Conservation (phyloP, 2,797 vertebrate genomes). For the Bovichtus diacanthus region DNA sequence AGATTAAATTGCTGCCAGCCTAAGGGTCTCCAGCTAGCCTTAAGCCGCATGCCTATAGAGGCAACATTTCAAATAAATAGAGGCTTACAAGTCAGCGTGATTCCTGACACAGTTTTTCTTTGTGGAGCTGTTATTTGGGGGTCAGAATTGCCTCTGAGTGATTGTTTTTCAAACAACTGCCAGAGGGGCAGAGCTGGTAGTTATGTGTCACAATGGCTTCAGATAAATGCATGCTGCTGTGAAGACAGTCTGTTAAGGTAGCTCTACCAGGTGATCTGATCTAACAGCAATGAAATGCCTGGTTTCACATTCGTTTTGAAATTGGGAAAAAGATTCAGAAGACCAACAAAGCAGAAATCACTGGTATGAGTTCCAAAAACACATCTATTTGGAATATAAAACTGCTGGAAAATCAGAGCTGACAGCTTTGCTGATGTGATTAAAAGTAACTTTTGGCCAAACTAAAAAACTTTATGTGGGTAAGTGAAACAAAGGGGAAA, state of each 20-base stretch:
- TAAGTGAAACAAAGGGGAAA: constrained; percentile 25
- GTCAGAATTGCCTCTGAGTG: constrained; percentile 29
- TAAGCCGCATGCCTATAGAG: constrained; percentile 9
- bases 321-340: constrained; percentile 5
- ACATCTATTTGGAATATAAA: constrained; percentile 38
- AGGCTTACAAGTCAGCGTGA: constrained; percentile 27
- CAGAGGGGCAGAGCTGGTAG: constrained; percentile 19
- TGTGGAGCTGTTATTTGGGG: constrained; percentile 12
- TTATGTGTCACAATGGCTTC: constrained; percentile 32
- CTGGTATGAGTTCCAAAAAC: constrained; percentile 15
- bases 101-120: constrained; percentile 34
- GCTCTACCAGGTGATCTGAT: constrained; percentile 38
- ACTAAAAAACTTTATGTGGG: constrained; percentile 22
- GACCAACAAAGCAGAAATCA: constrained; percentile 22
- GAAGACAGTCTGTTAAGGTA: constrained; percentile 31
- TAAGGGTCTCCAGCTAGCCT: background rate
- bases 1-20: constrained; percentile 19
- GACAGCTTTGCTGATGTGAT: constrained; percentile 48
- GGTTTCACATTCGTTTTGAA: constrained; percentile 38
- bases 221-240: constrained; percentile 10
- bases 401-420: constrained; percentile 26
- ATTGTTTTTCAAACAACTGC: constrained; percentile 40
- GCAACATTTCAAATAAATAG: constrained; percentile 36
- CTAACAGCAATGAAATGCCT: constrained; percentile 27
- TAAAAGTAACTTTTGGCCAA: constrained; percentile 40